Evolutionary conservation across 2,113 vertebrate genomes (phyloP), one percentile per base, ranked within the genome.

Genomic region (Pheucticus melanocephalus): DNA sequence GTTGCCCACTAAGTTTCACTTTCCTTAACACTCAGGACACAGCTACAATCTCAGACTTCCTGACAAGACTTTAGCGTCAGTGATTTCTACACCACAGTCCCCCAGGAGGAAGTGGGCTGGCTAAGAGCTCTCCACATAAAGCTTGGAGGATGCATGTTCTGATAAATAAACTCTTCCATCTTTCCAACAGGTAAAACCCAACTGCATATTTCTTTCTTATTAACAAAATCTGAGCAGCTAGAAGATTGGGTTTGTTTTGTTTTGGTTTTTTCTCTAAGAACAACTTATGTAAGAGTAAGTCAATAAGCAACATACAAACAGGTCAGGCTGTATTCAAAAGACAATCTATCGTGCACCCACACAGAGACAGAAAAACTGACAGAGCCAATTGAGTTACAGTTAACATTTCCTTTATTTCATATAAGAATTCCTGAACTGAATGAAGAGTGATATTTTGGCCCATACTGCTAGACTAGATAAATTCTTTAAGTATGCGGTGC

Each of bases 371-470:
- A 97, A 97, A 95, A 97, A 96, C 94, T 96, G 95, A 97, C 96
- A 95, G 95, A 97, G 97, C 92, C 95, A 97, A 97, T 94, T 96
- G 91, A 91, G 94, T 95, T 96, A 96, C 92, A 95, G 94, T 96
- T 94, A 97, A 95, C 95, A 95, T 96, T 96, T 96, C 73, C 95
- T 97, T 97, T 97, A 97, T 97, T 97, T 96, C 94, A 96, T 96
- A 96, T 89, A 96, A 93, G 95, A 97, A 88, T 94, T 94, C 94
- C 95, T 96, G 94, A 96, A 88, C 89, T 94, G 95, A 94, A 96
- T 90, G 94, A 95, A 97, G 77, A 97, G 85, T 92, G 86, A 8
- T 93, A 82, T 92, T 95, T 91, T 95, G 92, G 87, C 93, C 91
- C 85, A 92, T 88, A 92, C 82, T 94, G 89, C 94, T 96, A 95